Base-by-base conservation (phyloP, 1,140 invertebrate genomes). In the Drosophila nigromelanica region DNA sequence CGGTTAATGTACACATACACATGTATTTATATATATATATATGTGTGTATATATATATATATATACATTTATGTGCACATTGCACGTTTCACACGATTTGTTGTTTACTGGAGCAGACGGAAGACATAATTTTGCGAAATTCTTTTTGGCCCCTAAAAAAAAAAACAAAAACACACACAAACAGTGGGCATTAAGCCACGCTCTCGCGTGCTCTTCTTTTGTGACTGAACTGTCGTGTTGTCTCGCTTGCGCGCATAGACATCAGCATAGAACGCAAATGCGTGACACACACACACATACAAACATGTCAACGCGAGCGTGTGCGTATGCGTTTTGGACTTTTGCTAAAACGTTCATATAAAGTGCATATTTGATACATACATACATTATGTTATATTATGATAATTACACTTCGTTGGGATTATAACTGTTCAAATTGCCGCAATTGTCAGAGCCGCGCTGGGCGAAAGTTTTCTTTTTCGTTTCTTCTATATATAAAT, bases 211-310 rank as follows among this genome's bases (percentile, higher is more conserved):
- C 45, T 75, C 48, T 74, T 51, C 59, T 68, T 71, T 71, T 82
- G 43, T 75, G 51, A 15, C 30, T 54, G 54, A 37, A 30, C 55
- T 81, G 64, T 67, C 60, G 67, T 83, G 74, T 82, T 61, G 71
- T 79, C 80, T 79, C 80, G 56, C 80, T 82, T 61, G 56, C 56
- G 55, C 80, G 55, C 61, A 76, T 50, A 18, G 40, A 21, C 43
- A 8, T 47, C 50, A 74, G 50, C 78, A 50, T 62, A 60, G 48
- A 30, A 47, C 54, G 59, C 68, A 60, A 47, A 21, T 79, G 76
- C 59, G 45, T 78, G 15, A 61, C 56, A 64, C 42, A 72, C 50
- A 55, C 42, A 61, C 50, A 50, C 42, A 27, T 10, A 10, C 21
- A 24, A 27, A 14, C 15, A 30, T 15, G 33, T 33, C n/a, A n/a